Evolutionary conservation across 2,113 vertebrate genomes (phyloP).

Genomic region (Grallaria varia): DNA sequence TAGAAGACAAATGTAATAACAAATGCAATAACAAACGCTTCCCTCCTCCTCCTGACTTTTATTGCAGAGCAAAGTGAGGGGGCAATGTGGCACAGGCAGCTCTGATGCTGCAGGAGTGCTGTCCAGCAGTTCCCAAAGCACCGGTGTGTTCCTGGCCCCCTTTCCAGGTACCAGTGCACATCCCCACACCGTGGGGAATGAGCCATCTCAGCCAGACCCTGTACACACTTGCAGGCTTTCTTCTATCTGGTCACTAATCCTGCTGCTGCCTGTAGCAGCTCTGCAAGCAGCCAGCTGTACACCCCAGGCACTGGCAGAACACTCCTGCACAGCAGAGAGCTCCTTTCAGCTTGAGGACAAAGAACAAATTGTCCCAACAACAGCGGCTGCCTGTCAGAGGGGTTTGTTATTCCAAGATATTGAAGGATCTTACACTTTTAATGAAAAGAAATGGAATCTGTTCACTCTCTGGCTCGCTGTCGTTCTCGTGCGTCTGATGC

Average conservation of each 20-base stretch:
- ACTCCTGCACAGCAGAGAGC: background rate
- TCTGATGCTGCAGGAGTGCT: background rate
- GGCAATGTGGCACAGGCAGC: background rate
- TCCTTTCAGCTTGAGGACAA: background rate
- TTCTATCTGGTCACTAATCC: background rate
- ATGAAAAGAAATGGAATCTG: background rate
- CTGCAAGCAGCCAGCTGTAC: background rate
- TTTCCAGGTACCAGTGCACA: background rate
- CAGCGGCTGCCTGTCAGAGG: background rate
- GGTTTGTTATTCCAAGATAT: background rate
- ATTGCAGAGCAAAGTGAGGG: background rate
- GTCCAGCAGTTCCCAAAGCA: background rate
- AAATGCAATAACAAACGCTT: no score
- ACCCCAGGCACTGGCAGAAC: background rate
- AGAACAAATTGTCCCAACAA: background rate
- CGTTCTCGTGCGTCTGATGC: fast-evolving
- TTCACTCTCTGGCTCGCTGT: background rate
- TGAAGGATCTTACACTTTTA: background rate
- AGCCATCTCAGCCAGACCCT: background rate
- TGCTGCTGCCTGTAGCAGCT: background rate
- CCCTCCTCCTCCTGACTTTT: background rate
- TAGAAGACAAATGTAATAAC: background rate
- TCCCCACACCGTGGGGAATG: background rate
- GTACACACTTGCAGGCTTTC: background rate
- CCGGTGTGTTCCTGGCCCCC: background rate